Evolutionary conservation across 2,888 invertebrate species (phyloP), one percentile per base, ranked within the genome.

Genomic region (Himalopsyche kuldschensis): DNA sequence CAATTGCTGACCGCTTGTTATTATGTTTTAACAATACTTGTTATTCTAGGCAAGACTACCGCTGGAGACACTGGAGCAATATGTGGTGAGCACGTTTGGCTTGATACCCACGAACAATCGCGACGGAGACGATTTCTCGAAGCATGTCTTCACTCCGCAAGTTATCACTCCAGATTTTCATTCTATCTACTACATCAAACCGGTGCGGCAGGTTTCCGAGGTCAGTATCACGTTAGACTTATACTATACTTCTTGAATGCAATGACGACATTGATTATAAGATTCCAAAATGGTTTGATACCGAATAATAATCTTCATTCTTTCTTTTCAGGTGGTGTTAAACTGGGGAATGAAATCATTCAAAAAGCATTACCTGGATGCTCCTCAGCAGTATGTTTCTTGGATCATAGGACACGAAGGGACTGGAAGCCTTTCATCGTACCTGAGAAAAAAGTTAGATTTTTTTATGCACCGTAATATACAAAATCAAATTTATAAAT

Each of bases 391-490:
- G 87, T 96, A 96, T 88, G 90, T 98, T 4, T 94, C 95, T 0
- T 94, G 94, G 89, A 89, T 98, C n/a, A 90, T 98, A 4, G 97
- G 96, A 0, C 95, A 97, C 89, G 97, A 98, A 89, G 97, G 97
- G 0, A 94, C 94, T 87, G 97, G 96, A 82, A 96, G 96, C 87
- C 90, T 97, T n/a, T 93, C 96, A 2, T 94, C 95, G 0, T 96
- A 95, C 88, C 90, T 97, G 30, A 93, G 95, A 83, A 94, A 94
- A 87, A 95, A 94, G 94, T 94, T 88, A 89, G 90, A 90, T 80
- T 24, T 47, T 32, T 47, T 24, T 47, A 41, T 20, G 3, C 20
- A 20, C 11, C 77, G 81, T 75, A 17, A 55, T 30, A 15, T 15
- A 11, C 15, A 15, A 35, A 35, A 35, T 35, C 35, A 8, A 5